Percentiles rank a stretch among this genome's conserved stretches.
Evolutionary conservation across 1,140 invertebrate genomes (phyloP).

Genomic region (Papilio helenus): DNA sequence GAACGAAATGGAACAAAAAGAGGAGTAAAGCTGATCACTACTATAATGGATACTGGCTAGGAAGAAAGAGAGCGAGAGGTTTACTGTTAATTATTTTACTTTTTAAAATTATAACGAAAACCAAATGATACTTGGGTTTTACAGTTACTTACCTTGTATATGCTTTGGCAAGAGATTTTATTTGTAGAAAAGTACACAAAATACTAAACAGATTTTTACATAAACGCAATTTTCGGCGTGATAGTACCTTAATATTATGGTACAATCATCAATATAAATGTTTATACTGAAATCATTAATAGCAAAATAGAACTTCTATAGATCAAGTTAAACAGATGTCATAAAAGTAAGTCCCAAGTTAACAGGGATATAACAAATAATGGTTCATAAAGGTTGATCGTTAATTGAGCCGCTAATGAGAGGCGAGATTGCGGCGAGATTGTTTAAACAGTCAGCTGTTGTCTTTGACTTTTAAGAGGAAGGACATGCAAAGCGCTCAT

Average conservation of each 20-base stretch:
- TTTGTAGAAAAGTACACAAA: no score
- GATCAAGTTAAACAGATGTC: slow-evolving; percentile 14
- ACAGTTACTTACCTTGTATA: no score
- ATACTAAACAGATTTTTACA: no score
- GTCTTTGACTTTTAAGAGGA: neutral
- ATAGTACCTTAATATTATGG: neutral
- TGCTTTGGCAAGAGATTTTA: no score
- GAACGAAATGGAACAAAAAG: no score
- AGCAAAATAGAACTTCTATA: neutral
- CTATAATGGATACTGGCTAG: no score
- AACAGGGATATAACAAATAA: slow-evolving; percentile 41
- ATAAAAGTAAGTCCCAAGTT: slow-evolving; percentile 18
- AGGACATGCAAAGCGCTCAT: neutral
- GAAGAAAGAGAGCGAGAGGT: no score
- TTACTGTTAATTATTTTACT: no score
- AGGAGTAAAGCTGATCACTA: no score
- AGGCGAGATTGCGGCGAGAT: slow-evolving; percentile 56
- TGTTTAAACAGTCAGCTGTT: slow-evolving; percentile 64
- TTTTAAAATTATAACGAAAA: no score
- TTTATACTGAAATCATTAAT: neutral
- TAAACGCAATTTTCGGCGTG: no score
- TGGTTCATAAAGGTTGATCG: slow-evolving; percentile 49
- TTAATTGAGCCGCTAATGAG: slow-evolving; percentile 61
- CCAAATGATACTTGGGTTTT: no score
- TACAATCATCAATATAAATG: neutral